Evolutionary conservation across 2,797 vertebrate genomes (phyloP).

Genomic region (Bufotes viridis): DNA sequence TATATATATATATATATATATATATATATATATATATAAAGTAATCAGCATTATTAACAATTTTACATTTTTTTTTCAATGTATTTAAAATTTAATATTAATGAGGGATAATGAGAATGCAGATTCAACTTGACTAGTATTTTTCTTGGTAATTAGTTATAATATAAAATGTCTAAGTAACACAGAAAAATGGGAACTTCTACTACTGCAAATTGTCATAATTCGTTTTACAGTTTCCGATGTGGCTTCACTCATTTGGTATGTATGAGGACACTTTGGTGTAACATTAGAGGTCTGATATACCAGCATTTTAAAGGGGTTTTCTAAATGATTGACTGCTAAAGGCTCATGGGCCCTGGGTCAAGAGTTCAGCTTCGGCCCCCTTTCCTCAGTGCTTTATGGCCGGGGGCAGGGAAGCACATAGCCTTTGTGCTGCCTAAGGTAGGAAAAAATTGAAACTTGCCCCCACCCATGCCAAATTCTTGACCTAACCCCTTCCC

Average conservation of each 20-base stretch:
- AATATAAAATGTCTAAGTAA: background rate
- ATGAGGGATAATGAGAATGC: conserved; percentile 26
- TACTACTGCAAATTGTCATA: conserved; percentile 6
- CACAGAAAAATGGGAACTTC: conserved; percentile 3
- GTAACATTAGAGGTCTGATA: background rate
- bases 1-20: too few species aligned
- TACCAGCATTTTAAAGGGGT: background rate
- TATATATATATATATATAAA: background rate
- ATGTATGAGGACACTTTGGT: background rate
- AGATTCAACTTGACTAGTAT: conserved; percentile 19
- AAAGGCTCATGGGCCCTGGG: too few species aligned
- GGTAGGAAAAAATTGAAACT: too few species aligned
- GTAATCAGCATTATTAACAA: conserved; percentile 30
- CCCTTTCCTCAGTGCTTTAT: too few species aligned
- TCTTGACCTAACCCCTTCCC: too few species aligned
- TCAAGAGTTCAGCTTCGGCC: too few species aligned
- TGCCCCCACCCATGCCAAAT: too few species aligned
- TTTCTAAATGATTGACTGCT: too few species aligned
- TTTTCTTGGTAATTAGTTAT: conserved; percentile 35
- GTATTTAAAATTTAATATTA: conserved; percentile 22
- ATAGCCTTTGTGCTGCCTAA: too few species aligned
- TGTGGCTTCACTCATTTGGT: background rate
- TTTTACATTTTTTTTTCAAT: conserved; percentile 22
- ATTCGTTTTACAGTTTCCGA: background rate
- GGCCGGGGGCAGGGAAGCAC: too few species aligned